These are phyloP conservation scores for Ctenochaetus hawaiiensis DNA, from an alignment of 2,797 vertebrate species.

Conservation along the genomic window DNA sequence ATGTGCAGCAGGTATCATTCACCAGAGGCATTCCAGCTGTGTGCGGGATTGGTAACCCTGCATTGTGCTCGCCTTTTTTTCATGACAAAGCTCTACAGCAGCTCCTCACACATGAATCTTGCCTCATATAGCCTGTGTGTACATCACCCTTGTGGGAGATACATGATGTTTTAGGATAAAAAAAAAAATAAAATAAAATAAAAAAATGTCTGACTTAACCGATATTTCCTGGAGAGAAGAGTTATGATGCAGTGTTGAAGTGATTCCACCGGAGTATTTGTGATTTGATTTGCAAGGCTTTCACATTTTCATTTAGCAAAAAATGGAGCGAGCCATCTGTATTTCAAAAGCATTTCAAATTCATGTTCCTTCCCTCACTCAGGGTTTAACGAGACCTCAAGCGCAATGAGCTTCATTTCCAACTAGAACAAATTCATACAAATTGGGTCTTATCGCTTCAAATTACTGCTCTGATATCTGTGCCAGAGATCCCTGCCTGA, in stretches of 20 bases:
- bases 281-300: constrained; percentile 66
- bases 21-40: constrained; percentile 46
- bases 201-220: not conserved
- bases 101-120: constrained; percentile 21
- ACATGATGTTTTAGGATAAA: constrained; percentile 6
- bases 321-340: constrained; percentile 45
- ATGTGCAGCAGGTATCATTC: constrained; percentile 67
- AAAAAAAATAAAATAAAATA: constrained; percentile 27
- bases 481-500: constrained; percentile 60
- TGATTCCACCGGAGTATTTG: constrained; percentile 39
- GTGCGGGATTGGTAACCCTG: constrained; percentile 62
- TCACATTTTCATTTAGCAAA: constrained; percentile 64
- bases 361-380: constrained; percentile 51
- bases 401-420: constrained; percentile 71
- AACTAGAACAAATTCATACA: constrained; percentile 72
- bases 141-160: constrained; percentile 16
- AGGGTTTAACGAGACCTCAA: constrained; percentile 66
- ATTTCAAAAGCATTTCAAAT: constrained; percentile 69
- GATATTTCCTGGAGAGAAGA: constrained; percentile 51
- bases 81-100: constrained; percentile 39
- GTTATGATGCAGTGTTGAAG: constrained; percentile 12
- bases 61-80: constrained; percentile 43
- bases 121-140: not conserved
- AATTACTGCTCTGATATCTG: constrained; percentile 61
- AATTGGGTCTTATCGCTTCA: constrained; percentile 71